These are phyloP conservation scores for Phorcus lineatus DNA, from an alignment of 2,888 invertebrate species.

Conservation along the genomic window DNA sequence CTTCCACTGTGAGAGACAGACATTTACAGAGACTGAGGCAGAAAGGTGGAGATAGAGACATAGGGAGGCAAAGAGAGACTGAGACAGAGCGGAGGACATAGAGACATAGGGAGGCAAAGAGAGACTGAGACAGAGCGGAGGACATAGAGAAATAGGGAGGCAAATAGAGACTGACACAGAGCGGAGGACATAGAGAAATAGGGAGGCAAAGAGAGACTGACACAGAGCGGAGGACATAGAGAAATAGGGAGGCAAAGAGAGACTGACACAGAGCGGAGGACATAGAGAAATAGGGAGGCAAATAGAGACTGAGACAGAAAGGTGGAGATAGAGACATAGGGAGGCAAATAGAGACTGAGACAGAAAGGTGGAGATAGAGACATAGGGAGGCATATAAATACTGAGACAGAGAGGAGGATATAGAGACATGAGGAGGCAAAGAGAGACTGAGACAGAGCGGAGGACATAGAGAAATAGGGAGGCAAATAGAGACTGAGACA, in stretches of 20 bases:
- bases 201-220: constrained; percentile 17
- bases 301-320: neutral
- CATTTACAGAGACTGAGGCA: no score
- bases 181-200: neutral
- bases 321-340: constrained; percentile 20
- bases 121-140: no score
- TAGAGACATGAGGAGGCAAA: no score
- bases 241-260: constrained; percentile 24
- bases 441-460: no score
- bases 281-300: constrained; percentile 22
- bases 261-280: neutral
- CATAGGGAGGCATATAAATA: no score
- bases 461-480: no score
- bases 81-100: neutral
- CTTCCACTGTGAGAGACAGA: no score
- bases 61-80: constrained; percentile 26
- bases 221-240: neutral
- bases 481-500: no score
- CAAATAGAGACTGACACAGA: neutral
- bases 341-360: constrained; percentile 17
- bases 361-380: constrained; percentile 10
- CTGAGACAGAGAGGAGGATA: no score
- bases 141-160: constrained; percentile 13
- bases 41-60: neutral
- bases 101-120: constrained; percentile 24